A percentile compares a stretch with the other conserved stretches of the same genome.
phyloP scores from a whole-genome alignment of 2,888 invertebrate genomes.

The Platyscelio sp. region DNA sequence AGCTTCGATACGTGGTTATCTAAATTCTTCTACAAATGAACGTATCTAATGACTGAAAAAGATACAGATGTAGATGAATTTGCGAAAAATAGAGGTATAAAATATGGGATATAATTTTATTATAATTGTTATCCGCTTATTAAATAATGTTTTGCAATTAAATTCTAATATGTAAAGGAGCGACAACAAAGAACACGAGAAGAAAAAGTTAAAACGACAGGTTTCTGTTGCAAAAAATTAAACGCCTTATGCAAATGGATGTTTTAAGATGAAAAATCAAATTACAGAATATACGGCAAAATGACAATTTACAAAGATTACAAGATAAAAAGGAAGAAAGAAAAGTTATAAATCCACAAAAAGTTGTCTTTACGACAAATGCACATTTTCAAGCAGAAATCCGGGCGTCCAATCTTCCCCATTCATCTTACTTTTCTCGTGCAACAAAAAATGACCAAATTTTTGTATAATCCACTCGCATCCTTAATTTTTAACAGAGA shows the following conservation, averaged over 20 bases:
- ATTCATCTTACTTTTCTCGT: slow-evolving; percentile 58
- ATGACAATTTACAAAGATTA: neutral
- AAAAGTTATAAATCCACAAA: slow-evolving; percentile 1
- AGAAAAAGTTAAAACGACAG: too few relatives aligned
- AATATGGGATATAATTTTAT: too few relatives aligned
- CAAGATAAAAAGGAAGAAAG: neutral
- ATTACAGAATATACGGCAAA: neutral
- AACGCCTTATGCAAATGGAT: too few relatives aligned
- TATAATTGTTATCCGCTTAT: too few relatives aligned
- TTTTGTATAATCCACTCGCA: slow-evolving; percentile 52
- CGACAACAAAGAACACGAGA: too few relatives aligned
- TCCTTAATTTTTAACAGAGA: slow-evolving; percentile 53
- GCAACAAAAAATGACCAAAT: slow-evolving; percentile 43
- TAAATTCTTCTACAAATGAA: neutral
- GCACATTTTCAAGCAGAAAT: slow-evolving; percentile 5
- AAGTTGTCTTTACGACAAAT: slow-evolving; percentile 7
- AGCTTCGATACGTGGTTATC: neutral
- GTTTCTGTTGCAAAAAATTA: too few relatives aligned
- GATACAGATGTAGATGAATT: neutral
- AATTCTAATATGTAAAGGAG: too few relatives aligned
- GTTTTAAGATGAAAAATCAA: neutral
- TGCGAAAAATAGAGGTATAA: too few relatives aligned
- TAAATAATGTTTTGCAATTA: too few relatives aligned
- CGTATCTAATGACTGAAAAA: neutral
- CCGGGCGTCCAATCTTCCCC: slow-evolving; percentile 15